Percentiles rank a stretch among this genome's conserved stretches.
Conservation (phyloP, 92 coral and sea anemone genomes). For the Scolanthus callimorphus region DNA sequence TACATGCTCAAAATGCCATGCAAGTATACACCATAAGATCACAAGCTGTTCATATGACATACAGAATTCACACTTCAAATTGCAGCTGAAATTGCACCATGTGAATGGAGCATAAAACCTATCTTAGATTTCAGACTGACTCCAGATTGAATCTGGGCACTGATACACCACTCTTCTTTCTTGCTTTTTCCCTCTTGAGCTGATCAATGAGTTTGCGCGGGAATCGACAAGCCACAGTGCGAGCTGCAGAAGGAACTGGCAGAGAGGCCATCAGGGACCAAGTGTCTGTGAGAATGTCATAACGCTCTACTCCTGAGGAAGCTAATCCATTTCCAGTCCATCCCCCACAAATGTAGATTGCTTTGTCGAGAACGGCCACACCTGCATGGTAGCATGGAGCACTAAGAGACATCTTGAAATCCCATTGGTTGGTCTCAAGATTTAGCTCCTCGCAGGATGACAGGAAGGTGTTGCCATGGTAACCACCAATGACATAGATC, state of each 20-base stretch:
- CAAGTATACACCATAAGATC: no score
- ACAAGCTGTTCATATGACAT: no score
- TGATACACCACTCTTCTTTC: no score
- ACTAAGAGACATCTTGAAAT: conserved; percentile 71
- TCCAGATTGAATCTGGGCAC: no score
- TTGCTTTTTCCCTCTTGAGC: conserved; percentile 26
- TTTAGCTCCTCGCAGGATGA: conserved; percentile 87
- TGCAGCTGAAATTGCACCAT: no score
- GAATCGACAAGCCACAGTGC: conserved; percentile 73
- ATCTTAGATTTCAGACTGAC: no score
- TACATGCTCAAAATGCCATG: no score
- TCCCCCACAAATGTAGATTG: conserved; percentile 95
- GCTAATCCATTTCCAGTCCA: conserved; percentile 93
- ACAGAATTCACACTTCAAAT: no score
- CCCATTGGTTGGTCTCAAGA: conserved; percentile 72
- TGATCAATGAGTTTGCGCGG: conserved; percentile 89
- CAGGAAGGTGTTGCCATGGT: conserved; percentile 76
- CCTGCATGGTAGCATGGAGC: conserved; percentile 92
- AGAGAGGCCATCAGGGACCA: conserved; percentile 76
- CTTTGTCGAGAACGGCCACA: conserved; percentile 71
- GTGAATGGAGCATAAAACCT: no score
- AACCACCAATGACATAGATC: conserved; percentile 91
- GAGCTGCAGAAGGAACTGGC: conserved; percentile 93
- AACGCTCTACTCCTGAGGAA: conserved; percentile 75
- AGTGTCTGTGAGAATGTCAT: conserved; percentile 75